These are phyloP conservation scores for Trichogramma pretiosum DNA, from an alignment of 1,140 invertebrate species.

Conservation along the genomic window DNA sequence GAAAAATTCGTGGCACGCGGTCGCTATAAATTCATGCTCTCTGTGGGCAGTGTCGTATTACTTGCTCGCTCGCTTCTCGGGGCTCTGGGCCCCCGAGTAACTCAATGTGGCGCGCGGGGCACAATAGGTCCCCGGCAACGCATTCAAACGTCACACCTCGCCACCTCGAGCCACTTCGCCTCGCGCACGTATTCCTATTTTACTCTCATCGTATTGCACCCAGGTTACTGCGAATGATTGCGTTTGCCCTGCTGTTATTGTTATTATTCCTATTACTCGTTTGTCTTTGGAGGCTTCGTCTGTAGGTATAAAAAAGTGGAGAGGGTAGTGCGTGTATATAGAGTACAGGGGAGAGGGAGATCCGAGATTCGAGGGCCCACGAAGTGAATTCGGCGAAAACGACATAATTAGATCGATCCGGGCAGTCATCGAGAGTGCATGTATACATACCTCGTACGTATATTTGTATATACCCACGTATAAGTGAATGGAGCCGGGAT, in stretches of 20 bases:
- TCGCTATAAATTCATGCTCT: conserved; percentile 36
- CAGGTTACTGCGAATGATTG: no score
- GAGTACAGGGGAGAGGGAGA: background rate
- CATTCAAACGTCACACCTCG: conserved; percentile 46
- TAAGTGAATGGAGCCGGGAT: background rate
- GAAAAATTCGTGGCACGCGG: background rate
- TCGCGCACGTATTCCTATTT: background rate
- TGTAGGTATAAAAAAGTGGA: no score
- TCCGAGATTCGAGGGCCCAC: background rate
- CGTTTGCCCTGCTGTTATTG: no score
- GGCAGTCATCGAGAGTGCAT: background rate
- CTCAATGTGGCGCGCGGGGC: conserved; percentile 25
- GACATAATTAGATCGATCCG: conserved; percentile 26
- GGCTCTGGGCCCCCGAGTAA: conserved; percentile 4
- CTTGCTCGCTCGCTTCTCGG: no score
- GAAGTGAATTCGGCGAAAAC: conserved; percentile 17
- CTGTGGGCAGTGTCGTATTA: conserved; percentile 35
- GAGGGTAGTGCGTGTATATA: no score
- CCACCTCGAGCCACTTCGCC: conserved; percentile 30
- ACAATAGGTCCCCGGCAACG: conserved; percentile 31
- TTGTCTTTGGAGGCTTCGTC: no score
- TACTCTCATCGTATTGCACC: no score
- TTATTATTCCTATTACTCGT: conserved; percentile 7
- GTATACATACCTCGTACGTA: background rate
- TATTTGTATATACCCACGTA: no score